These are phyloP conservation scores for Limulus polyphemus DNA, from an alignment of 2,888 invertebrate genomes.

Conservation along the genomic window DNA sequence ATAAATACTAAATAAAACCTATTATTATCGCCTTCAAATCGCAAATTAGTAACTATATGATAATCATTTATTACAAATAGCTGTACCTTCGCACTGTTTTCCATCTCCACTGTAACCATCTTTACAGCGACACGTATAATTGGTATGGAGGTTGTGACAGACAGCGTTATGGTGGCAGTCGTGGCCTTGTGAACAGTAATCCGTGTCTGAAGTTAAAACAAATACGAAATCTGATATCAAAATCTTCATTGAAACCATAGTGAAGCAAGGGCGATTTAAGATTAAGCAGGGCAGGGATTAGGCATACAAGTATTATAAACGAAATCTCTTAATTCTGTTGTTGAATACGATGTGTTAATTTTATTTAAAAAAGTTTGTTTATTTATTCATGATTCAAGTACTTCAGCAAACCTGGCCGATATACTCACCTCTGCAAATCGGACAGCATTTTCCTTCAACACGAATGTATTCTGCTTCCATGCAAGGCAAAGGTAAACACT, in stretches of 20 bases:
- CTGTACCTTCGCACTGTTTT: slow-evolving; percentile 36
- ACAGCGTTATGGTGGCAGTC: slow-evolving; percentile 80
- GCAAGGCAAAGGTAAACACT: slow-evolving; percentile 15
- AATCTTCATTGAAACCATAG: neutral
- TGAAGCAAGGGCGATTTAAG: too few species aligned
- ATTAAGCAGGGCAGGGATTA: too few species aligned
- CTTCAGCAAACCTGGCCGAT: too few species aligned
- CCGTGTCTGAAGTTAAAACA: slow-evolving; percentile 49
- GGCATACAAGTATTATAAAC: too few species aligned
- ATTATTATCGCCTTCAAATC: too few species aligned
- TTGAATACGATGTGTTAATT: too few species aligned
- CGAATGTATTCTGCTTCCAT: slow-evolving; percentile 61
- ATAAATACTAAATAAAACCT: neutral
- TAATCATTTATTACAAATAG: too few species aligned
- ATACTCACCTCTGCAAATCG: slow-evolving; percentile 64
- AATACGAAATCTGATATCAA: slow-evolving; percentile 2
- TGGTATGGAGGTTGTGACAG: slow-evolving; percentile 79
- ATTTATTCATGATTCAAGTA: too few species aligned
- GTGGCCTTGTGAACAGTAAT: slow-evolving; percentile 72
- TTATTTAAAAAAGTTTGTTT: too few species aligned
- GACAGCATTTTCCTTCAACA: slow-evolving; percentile 75
- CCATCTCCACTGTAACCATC: slow-evolving; percentile 81
- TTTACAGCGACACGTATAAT: slow-evolving; percentile 80
- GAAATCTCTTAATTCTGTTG: too few species aligned
- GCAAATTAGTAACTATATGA: too few species aligned